Base-by-base conservation (phyloP, 2,888 invertebrate species). In the Amphipoea oculea region DNA sequence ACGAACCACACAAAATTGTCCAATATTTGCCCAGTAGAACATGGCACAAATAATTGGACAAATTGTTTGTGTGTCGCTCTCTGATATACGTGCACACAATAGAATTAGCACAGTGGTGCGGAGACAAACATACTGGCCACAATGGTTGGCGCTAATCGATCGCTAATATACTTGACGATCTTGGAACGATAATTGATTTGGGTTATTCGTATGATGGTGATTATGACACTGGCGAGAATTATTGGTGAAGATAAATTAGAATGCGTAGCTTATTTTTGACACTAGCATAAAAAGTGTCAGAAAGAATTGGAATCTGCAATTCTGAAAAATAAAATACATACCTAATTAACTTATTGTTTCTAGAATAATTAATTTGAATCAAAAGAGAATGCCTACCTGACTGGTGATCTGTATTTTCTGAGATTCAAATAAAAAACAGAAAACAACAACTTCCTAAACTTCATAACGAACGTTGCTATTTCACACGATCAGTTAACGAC, bases 41-140 rank as follows among this genome's bases (percentile, higher is more conserved):
- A 90, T 90, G 89, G 87, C 79, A 88, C 92, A 92, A 93, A 95
- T 94, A 94, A 94, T 92, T 92, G 92, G 87, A 85, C 93, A 93
- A 94, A 95, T 94, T 92, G 92, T 90, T 91, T 92, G 91, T 91
- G 91, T 89, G 92, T 90, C 93, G 85, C 84, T 84, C 84, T 85
- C 91, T 88, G 88, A 91, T 91, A 86, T 83, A 87, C 83, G 83
- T 74, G 81, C 78, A 86, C 83, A 87, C 89, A 89, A 81, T 78
- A 72, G 83, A 88, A 89, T 86, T 89, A 84, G 77, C 74, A 78
- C 82, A 79, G 85, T 79, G 84, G 84, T 69, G 63, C 71, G 60
- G 76, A 65, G 73, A 63, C 89, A 89, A 89, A 89, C 80, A 89
- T 78, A 68, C 73, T 70, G 63, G 70, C 88, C 89, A 75, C 88